Conservation (phyloP, 1,140 invertebrate species). For the Sesamia nonagrioides region DNA sequence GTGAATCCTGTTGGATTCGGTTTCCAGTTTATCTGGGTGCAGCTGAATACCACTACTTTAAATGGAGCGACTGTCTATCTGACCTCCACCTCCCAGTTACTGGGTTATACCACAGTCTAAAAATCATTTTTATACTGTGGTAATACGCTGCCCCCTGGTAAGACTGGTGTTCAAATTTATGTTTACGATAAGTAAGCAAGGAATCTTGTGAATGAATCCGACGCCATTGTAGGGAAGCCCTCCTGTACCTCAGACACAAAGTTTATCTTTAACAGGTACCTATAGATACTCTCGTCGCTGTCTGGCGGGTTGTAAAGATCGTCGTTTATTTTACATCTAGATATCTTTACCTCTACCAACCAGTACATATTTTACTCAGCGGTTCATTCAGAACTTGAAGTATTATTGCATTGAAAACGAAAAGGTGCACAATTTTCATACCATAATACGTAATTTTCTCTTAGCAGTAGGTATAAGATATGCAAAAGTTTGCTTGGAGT, state of each 20-base stretch:
- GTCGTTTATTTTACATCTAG: no score
- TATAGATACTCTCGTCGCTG: background rate
- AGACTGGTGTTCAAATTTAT: no score
- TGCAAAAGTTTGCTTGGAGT: conserved; percentile 54
- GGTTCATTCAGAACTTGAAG: background rate
- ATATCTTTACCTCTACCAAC: background rate
- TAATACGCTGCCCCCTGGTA: no score
- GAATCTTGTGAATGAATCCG: background rate
- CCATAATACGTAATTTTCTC: conserved; percentile 33
- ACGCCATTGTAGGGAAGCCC: background rate
- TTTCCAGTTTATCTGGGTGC: no score
- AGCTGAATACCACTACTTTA: no score
- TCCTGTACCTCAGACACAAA: background rate
- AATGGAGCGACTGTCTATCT: no score
- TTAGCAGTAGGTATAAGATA: conserved; percentile 46
- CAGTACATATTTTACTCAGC: background rate
- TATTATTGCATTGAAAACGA: background rate
- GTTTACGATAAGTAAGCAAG: background rate
- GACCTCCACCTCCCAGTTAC: no score
- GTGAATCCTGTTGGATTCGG: no score
- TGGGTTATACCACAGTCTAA: no score
- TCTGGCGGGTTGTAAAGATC: background rate
- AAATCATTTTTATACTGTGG: no score
- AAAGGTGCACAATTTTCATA: conserved; percentile 26
- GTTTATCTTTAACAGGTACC: background rate